Conservation (phyloP, 2,113 vertebrate species). For the Anolis sagrei region DNA sequence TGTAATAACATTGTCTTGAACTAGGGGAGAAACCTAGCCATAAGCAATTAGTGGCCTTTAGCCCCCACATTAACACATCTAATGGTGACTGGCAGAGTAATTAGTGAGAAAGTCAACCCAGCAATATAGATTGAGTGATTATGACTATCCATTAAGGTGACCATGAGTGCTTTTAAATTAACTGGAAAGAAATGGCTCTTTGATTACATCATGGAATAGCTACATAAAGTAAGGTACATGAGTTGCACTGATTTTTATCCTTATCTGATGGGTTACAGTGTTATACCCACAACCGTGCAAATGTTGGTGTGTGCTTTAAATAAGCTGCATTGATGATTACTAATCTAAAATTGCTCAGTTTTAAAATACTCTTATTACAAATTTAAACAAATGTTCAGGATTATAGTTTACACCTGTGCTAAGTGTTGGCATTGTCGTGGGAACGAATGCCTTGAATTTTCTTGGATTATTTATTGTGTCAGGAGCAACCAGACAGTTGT, state of each 20-base stretch:
- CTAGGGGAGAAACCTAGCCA: slow-evolving; percentile 16
- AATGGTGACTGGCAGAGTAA: slow-evolving; percentile 35
- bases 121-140: slow-evolving; percentile 18
- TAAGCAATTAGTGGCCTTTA: slow-evolving; percentile 42
- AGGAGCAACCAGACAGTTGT: too few relatives aligned
- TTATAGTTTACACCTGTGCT: background rate
- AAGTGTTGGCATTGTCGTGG: background rate
- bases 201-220: background rate
- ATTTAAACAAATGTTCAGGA: background rate
- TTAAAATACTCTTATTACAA: background rate
- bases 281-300: background rate
- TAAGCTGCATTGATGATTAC: background rate
- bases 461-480: too few relatives aligned
- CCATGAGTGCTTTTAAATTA: slow-evolving; percentile 26
- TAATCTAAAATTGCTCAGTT: background rate
- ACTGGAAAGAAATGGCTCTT: background rate
- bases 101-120: slow-evolving; percentile 33
- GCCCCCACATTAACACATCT: slow-evolving; percentile 16
- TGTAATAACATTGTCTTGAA: background rate
- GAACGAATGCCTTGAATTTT: background rate
- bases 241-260: background rate
- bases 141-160: slow-evolving; percentile 16
- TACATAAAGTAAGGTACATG: slow-evolving; percentile 30
- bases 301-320: background rate
- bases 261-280: background rate